Base-by-base conservation (phyloP, 2,888 invertebrate genomes). In the Drosophila neutralis region DNA sequence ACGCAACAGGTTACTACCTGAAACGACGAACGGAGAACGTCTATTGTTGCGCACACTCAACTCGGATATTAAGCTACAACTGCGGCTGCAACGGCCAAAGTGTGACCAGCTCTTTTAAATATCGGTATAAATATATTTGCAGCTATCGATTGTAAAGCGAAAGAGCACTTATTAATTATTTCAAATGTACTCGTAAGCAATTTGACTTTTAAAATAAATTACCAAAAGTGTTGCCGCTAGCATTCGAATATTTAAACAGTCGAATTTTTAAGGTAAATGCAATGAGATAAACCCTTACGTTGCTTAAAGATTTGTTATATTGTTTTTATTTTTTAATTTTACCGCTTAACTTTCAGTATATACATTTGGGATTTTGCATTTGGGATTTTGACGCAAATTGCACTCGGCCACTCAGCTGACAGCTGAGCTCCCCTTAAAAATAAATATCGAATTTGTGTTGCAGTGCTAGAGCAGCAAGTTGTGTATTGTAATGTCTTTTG, bases 371-470 rank as follows among this genome's bases (percentile, higher is more conserved):
- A 33, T 33, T 8, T 1, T 11, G 3, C 15, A 13, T 54, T 36
- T 49, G 27, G 27, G 2, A 8, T 54, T 21, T 5, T 27, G 2
- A n/a, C 18, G 24, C 18, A 6, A 51, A 31, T 15, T 1, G 4
- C 27, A 24, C 6, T 1, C 42, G 76, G 76, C 42, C 65, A 45
- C 80, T 48, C 4, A 7, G 21, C n/a, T 24, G 40, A 65, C 76
- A 77, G 76, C 76, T 77, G 80, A 79, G 76, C 60, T 58, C n/a
- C 57, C 63, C 66, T 75, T 75, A 75, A 75, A 77, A 77, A 77
- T 77, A 77, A 77, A 80, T 66, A 66, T 80, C 76, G 63, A 61
- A 69, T 69, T 75, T 62, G 76, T 80, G 77, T 80, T 80, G 69
- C 69, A 63, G 69, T 69, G 75, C 21, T 58, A 31, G 48, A 45